Evolutionary conservation across 2,113 vertebrate species (phyloP), one percentile per base, ranked within the genome.

Genomic region (Cranoglanis bouderius): DNA sequence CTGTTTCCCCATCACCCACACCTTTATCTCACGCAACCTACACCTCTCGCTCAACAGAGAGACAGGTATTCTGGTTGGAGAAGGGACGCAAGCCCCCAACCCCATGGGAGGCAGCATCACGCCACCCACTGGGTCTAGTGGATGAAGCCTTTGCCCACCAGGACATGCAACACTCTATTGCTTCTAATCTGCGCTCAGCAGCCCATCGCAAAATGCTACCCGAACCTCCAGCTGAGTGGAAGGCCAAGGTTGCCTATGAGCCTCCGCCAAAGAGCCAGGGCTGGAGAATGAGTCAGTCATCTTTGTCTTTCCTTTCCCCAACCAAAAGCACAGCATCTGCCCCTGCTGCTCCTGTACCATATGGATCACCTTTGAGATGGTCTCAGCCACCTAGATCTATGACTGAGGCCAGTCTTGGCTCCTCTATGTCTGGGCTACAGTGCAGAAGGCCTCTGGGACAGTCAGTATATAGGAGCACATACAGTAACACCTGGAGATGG

Each of bases 101-200:
- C 6, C 98, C 98, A 61, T 98, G 98, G 98, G 97, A 99, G 94
- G 98, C 98, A 0, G 98, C 98, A 0, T 95, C 97, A 21, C 96
- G 94, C 43, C 97, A 97, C 87, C 97, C 98, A 29, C 92, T 98
- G 21, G 98, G 98, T 46, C 94, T 98, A 2, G 97, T 97, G 88
- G 98, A 99, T 90, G 98, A 98, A 85, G 98, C 97, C 35, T 99
- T 98, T 84, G 72, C 88, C 63, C 93, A 94, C 86, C 96, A 96
- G 88, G 95, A 88, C 89, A 95, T 98, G 85, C 95, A 97, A 90
- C 96, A 98, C 85, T 96, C 95, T 83, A 93, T 99, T 1, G 96
- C 94, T 85, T 95, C 96, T 29, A 98, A 96, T 0, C 93, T 99
- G 81, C 93, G 94, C n/a, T 96, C 95, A 38, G 98, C 97, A 10